Base-by-base conservation (phyloP, 2,113 vertebrate species). In the Oxygymnocypris stewartii region DNA sequence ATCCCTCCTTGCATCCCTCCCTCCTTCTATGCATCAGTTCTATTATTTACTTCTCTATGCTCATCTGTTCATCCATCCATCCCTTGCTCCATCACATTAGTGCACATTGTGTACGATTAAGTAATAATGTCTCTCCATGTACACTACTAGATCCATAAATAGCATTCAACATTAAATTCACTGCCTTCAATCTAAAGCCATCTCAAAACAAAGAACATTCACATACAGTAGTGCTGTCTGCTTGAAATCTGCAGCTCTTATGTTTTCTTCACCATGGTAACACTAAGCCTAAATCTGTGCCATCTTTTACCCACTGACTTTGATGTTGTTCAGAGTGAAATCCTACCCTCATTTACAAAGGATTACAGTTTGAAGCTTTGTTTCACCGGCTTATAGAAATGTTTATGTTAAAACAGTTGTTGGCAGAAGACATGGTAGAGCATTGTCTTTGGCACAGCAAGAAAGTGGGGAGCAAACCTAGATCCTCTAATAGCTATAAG, bases 201-300 rank as follows among this genome's bases (percentile, higher is more conserved):
- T 69, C 49, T n/a, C 75, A 40, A 69, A 67, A 54, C 28, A n/a
- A 51, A 69, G 18, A 47, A n/a, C 42, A 23, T 73, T 28, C 6
- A 44, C 83, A 47, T 75, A 37, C 18, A 10, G 57, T 61, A 23
- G 73, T 23, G 31, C 12, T 40, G 1, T 11, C 13, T 79, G 37
- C 63, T 40, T 73, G 14, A 79, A 35, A 47, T 8, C 28, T 42
- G 8, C 10, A 44, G 37, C 65, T 81, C 23, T 57, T 65, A 28
- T 80, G 37, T 49, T 57, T 28, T 40, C 28, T 54, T 86, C 25
- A 86, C 77, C 49, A 86, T 86, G 85, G 40, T 71, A 86, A 81
- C 85, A 51, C 63, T 35, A 49, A 51, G 40, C 65, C 42, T 44
- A 77, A 85, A 71, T 71, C 61, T 78, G 76, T 79, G 20, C 25